Conservation (phyloP, 2,888 invertebrate species). For the Galeruca laticollis region DNA sequence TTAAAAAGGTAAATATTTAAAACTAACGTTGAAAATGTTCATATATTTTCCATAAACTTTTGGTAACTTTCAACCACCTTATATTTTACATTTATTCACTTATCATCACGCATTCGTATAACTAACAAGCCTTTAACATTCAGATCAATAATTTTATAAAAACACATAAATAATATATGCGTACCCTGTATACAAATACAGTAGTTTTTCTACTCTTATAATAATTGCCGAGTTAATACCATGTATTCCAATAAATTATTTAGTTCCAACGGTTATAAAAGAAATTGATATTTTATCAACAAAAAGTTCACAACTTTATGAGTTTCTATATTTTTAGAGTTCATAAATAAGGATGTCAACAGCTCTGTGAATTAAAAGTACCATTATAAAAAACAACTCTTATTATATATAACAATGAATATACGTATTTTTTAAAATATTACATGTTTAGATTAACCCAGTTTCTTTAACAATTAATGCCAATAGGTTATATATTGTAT, state of each 20-base stretch:
- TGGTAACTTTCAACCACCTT: background rate
- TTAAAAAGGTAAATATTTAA: no score
- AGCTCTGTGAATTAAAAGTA: background rate
- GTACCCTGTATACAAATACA: slow-evolving; percentile 52
- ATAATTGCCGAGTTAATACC: slow-evolving; percentile 47
- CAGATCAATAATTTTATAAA: slow-evolving; percentile 28
- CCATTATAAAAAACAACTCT: background rate
- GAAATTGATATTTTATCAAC: background rate
- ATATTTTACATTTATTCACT: background rate
- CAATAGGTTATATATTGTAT: background rate
- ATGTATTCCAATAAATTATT: slow-evolving; percentile 42
- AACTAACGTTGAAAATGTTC: no score
- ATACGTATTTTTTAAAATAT: background rate
- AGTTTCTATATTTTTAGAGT: slow-evolving; percentile 10
- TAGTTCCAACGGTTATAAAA: slow-evolving; percentile 23
- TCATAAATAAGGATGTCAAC: slow-evolving; percentile 9
- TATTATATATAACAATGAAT: slow-evolving; percentile 6
- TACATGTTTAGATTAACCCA: slow-evolving; percentile 11
- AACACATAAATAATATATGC: slow-evolving; percentile 41
- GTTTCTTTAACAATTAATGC: background rate
- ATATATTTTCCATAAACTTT: no score
- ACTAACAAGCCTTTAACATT: slow-evolving; percentile 14
- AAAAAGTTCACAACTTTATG: background rate
- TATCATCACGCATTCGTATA: background rate
- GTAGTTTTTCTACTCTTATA: slow-evolving; percentile 45